Conservation (phyloP, 1,140 invertebrate species). For the Megalonaias nervosa region DNA sequence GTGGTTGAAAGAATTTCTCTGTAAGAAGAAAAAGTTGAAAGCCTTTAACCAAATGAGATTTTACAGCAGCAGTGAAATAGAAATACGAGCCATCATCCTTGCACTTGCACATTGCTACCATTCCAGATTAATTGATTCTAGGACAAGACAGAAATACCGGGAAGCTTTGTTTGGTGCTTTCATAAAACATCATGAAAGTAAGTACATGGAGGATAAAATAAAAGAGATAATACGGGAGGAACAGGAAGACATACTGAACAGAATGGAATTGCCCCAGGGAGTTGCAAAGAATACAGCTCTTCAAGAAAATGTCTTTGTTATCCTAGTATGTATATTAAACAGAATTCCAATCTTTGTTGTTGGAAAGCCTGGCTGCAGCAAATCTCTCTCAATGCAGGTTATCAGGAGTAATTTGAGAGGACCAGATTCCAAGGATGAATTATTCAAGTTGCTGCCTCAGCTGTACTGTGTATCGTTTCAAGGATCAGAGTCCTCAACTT, state of each 20-base stretch:
- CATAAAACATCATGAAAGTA: not conserved
- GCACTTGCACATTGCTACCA: slow-evolving; percentile 50
- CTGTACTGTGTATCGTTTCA: too few relatives aligned
- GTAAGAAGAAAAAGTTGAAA: too few relatives aligned
- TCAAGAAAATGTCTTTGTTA: slow-evolving; percentile 59
- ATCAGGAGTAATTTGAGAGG: too few relatives aligned
- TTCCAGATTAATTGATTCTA: slow-evolving; percentile 29
- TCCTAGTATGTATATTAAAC: slow-evolving; percentile 54
- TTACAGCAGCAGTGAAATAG: slow-evolving; percentile 11
- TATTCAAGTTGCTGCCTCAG: too few relatives aligned
- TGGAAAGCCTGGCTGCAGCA: slow-evolving; percentile 12
- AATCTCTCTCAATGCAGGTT: too few relatives aligned
- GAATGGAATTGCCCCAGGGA: slow-evolving; percentile 22
- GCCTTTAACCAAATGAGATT: slow-evolving; percentile 4
- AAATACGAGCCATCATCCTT: slow-evolving; percentile 39
- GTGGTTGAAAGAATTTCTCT: not conserved
- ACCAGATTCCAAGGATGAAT: too few relatives aligned
- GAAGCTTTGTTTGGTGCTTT: slow-evolving; percentile 8
- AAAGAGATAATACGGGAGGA: slow-evolving; percentile 11
- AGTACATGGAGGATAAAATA: slow-evolving; percentile 4
- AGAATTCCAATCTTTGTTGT: slow-evolving; percentile 56
- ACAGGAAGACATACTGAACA: slow-evolving; percentile 15
- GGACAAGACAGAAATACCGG: slow-evolving; percentile 33
- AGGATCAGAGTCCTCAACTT: too few relatives aligned
- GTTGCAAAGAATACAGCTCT: slow-evolving; percentile 47